Evolutionary conservation across 2,113 vertebrate species (phyloP).

Genomic region (Sylvietta virens): DNA sequence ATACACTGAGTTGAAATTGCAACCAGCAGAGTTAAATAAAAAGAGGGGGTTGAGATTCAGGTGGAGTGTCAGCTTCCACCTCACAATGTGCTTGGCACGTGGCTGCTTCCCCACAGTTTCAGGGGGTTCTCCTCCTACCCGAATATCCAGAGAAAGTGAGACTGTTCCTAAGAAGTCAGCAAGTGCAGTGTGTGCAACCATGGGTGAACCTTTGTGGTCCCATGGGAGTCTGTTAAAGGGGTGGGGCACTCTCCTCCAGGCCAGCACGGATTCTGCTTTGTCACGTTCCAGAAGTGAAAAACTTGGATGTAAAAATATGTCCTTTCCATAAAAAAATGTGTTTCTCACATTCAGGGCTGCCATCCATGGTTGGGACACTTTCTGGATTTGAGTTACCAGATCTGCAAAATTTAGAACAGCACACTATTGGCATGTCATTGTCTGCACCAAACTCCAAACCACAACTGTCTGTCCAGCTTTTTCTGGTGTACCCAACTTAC

Average conservation of each 20-base stretch:
- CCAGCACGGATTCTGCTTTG: not conserved
- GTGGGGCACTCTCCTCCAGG: not conserved
- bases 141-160: not conserved
- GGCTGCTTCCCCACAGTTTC: not conserved
- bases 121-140: not conserved
- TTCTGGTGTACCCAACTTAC: not conserved
- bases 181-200: too few species aligned
- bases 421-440: not conserved
- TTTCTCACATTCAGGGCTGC: not conserved
- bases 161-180: accelerated
- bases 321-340: not conserved
- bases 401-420: not conserved
- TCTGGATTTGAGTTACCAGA: not conserved
- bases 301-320: not conserved
- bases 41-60: not conserved
- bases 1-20: not conserved
- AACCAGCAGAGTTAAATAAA: not conserved
- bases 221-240: not conserved
- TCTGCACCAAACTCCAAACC: not conserved
- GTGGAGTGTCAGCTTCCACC: not conserved
- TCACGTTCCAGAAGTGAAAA: not conserved
- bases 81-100: not conserved
- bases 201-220: accelerated
- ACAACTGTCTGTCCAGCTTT: not conserved
- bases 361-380: not conserved